These are phyloP conservation scores for Zaprionus tsacasi DNA, from an alignment of 1,140 invertebrate species.

Conservation along the genomic window DNA sequence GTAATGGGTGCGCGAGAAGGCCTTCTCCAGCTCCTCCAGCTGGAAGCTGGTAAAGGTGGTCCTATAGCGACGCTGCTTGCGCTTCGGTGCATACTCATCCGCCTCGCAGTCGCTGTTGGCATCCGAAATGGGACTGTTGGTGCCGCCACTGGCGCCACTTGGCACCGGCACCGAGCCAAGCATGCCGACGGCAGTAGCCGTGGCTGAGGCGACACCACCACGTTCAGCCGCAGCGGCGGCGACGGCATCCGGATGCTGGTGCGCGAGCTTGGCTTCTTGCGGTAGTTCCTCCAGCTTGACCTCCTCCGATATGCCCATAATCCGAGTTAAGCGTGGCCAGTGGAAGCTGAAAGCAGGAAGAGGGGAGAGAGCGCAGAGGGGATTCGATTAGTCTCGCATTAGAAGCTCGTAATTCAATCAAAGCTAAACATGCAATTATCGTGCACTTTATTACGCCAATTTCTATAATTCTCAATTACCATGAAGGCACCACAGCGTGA, in stretches of 20 bases:
- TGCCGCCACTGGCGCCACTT: conserved; percentile 80
- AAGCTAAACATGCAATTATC: conserved; percentile 81
- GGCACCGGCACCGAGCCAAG: conserved; percentile 83
- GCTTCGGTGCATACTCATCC: conserved; percentile 93
- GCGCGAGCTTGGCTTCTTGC: conserved; percentile 85
- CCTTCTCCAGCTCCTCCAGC: conserved; percentile 98
- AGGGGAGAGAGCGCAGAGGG: not conserved
- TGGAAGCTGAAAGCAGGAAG: not conserved
- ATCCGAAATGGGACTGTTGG: conserved; percentile 86
- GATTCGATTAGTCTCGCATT: conserved; percentile 68
- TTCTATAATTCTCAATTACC: conserved; percentile 76
- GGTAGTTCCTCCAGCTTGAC: conserved; percentile 86
- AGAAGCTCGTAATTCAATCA: conserved; percentile 82
- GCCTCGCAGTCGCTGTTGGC: conserved; percentile 90
- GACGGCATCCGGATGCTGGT: conserved; percentile 79
- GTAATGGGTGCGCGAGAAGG: conserved; percentile 98
- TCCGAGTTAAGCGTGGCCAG: conserved; percentile 61
- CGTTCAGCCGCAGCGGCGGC: conserved; percentile 62
- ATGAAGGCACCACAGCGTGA: conserved; percentile 56
- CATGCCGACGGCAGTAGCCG: conserved; percentile 50
- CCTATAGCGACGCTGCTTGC: conserved; percentile 95
- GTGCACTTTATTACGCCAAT: conserved; percentile 82
- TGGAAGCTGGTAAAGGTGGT: conserved; percentile 98
- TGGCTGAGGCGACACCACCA: conserved; percentile 42
- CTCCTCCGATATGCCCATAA: conserved; percentile 87